phyloP scores from a whole-genome alignment of 2,113 vertebrate species.

The Pontoporia blainvillei region DNA sequence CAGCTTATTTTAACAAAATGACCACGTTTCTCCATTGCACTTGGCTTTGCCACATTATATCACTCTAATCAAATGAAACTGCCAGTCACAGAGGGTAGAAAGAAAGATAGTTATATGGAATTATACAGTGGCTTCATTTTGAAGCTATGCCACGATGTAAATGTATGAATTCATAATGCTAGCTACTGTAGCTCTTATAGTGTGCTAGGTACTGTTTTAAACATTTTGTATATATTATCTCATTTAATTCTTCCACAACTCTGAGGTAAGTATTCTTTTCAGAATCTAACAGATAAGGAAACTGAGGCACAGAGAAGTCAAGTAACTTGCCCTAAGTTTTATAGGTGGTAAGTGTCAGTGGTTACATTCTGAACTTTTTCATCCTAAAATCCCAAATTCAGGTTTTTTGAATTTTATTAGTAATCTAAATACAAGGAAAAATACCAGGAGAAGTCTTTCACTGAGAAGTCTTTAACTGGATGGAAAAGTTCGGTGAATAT shows the following conservation, averaged over 20 bases:
- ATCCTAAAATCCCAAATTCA: background rate
- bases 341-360: background rate
- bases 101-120: background rate
- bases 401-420: background rate
- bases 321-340: background rate
- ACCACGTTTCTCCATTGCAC: background rate
- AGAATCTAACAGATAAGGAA: background rate
- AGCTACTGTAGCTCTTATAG: background rate
- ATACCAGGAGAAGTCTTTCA: background rate
- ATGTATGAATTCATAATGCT: background rate
- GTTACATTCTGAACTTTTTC: background rate
- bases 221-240: background rate
- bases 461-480: background rate
- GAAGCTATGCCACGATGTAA: background rate
- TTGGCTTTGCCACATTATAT: background rate
- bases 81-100: background rate
- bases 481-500: background rate
- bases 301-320: background rate
- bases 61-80: background rate
- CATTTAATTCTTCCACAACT: background rate
- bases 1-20: background rate
- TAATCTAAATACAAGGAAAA: background rate
- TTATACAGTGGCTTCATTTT: background rate
- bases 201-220: background rate
- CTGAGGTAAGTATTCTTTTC: background rate